Evolutionary conservation across 2,113 vertebrate species (phyloP), one percentile per base, ranked within the genome.

Genomic region (Toxostoma redivivum): DNA sequence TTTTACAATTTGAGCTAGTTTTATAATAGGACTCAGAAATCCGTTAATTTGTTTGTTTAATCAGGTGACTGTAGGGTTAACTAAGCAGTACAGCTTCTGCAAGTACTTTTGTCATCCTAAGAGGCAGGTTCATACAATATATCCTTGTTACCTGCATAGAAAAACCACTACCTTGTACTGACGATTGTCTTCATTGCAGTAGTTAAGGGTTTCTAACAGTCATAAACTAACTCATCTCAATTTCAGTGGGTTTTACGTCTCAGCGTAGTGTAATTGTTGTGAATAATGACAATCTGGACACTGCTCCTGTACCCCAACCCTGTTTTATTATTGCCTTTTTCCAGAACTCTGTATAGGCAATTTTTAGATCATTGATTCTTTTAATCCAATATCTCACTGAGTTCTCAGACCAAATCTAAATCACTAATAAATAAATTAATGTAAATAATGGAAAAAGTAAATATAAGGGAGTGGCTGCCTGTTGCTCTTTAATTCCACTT

Each of bases 241-340:
- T 70, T 94, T 76, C 58, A 76, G n/a, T 80, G 54, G 19, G 30
- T 58, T 77, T 92, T 73, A 47, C 31, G 33, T 44, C 35, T 81
- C 57, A 73, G 27, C 77, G 47, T 66, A 80, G 50, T 45, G n/a
- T 76, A 85, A 25, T 44, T 77, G 53, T 81, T 86, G 77, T 69
- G 78, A 94, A 61, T 95, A 92, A 92, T 69, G 90, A 85, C 66
- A 92, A 44, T 69, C 53, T 91, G 70, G 81, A 58, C 70, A 58
- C 51, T 69, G 25, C 42, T 79, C 50, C 53, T 79, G 21, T 57
- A 53, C 14, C 23, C 60, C 57, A 74, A 23, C 3, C 6, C 19
- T 76, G 9, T 86, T 87, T 87, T 61, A 64, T 23, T 15, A 44
- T 23, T 79, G 65, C 23, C 6, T 20, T 74, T 85, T 96, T 57